Evolutionary conservation across 2,113 vertebrate species (phyloP), one percentile per base, ranked within the genome.

Genomic region (Xenopus tropicalis): DNA sequence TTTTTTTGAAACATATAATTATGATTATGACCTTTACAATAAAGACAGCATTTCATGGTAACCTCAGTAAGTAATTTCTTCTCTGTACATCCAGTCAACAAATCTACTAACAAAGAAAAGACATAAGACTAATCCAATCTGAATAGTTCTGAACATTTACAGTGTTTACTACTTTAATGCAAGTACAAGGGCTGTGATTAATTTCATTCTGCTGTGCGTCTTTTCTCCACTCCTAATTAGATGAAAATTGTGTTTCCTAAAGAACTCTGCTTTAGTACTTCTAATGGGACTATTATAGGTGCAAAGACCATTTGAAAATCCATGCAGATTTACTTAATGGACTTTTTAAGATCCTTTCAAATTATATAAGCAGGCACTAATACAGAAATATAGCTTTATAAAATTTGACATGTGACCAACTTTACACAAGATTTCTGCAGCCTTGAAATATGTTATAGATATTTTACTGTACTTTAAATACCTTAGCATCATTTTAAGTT

Each of bases 1-100:
- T 44, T 64, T 43, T 64, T 44, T 44, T 64, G 20, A 71, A 63
- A 58, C 19, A 67, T 42, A 42, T 74, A 74, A 74, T n/a, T n/a
- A n/a, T 74, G 43, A 74, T 54, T 74, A 61, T 74, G 57, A 69
- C 72, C 72, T 74, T 74, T 54, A 68, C 22, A 42, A n/a, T 52
- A 24, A 24, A 61, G 42, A 59, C 72, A 46, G 14, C 29, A 54
- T 61, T 68, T 74, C 57, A 61, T 14, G 24, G 9, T 21, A 46
- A 62, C 23, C 65, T 66, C 17, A 52, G 42, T 61, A 74, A 44
- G 65, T 56, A 56, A 66, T 59, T 61, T 74, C 21, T 42, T 13
- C 44, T 29, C 19, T n/a, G 14, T 52, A 43, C 56, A 23, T 68
- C 22, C 23, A 54, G 56, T 43, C 44, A 61, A 62, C 54, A 62